These are phyloP conservation scores for Chloromyia formosa DNA, from an alignment of 2,888 invertebrate genomes.

Conservation along the genomic window DNA sequence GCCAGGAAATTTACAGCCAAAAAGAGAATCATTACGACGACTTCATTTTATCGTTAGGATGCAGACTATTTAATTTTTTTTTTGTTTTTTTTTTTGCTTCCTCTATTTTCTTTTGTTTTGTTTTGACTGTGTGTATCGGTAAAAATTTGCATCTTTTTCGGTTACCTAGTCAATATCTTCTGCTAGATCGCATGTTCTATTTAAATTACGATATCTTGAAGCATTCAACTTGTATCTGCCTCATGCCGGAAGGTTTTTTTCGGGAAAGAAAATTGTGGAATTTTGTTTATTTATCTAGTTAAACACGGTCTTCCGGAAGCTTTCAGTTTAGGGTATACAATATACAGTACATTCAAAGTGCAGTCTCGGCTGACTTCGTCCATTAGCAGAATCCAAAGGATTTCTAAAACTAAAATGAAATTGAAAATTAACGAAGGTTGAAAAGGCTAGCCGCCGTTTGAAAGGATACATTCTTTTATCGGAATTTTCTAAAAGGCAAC, in stretches of 20 bases:
- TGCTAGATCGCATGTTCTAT: background rate
- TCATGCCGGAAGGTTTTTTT: background rate
- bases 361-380: no score
- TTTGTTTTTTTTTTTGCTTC: no score
- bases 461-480: no score
- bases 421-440: no score
- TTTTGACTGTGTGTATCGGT: no score
- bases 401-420: no score
- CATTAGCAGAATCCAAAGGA: no score
- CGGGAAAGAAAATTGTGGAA: background rate
- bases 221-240: conserved; percentile 23
- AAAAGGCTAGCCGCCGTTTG: no score
- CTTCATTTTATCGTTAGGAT: conserved; percentile 32
- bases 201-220: conserved; percentile 34
- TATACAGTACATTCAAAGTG: background rate
- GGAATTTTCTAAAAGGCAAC: no score
- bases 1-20: conserved; percentile 8
- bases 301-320: background rate
- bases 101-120: conserved; percentile 26
- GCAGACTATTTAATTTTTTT: conserved; percentile 20
- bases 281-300: conserved; percentile 34
- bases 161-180: background rate
- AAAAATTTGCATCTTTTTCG: conserved; percentile 13
- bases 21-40: conserved; percentile 29
- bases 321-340: background rate